Percentiles rank a stretch among this genome's conserved stretches.
Conservation (phyloP, 1,140 invertebrate species). For the Heterodera schachtii region DNA sequence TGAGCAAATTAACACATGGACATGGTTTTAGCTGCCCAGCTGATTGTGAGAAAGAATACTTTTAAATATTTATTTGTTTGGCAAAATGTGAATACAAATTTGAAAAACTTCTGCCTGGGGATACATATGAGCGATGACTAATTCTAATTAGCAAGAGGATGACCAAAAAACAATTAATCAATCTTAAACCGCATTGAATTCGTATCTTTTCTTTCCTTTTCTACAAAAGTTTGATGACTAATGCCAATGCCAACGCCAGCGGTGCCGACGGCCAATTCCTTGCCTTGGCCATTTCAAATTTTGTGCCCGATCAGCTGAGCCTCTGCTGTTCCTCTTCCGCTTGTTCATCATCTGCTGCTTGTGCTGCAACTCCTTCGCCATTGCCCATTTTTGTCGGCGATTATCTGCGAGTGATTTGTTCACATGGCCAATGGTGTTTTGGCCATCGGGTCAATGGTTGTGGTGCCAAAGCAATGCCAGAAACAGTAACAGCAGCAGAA, state of each 20-base stretch:
- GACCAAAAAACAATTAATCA: too few relatives aligned
- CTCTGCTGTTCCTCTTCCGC: neutral
- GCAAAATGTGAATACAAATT: neutral
- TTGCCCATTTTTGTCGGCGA: conserved; percentile 37
- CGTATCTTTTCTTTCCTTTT: neutral
- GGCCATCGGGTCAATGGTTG: conserved; percentile 27
- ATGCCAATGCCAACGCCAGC: neutral
- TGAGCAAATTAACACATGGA: too few relatives aligned
- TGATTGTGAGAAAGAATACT: too few relatives aligned
- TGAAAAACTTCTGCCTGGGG: too few relatives aligned
- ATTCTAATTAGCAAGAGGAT: too few relatives aligned
- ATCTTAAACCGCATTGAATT: too few relatives aligned
- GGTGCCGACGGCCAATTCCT: neutral
- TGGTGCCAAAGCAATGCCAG: neutral
- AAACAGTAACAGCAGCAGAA: conserved; percentile 3
- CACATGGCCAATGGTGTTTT: conserved; percentile 44
- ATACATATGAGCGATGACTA: too few relatives aligned
- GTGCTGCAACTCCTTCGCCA: neutral
- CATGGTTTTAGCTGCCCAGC: too few relatives aligned
- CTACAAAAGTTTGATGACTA: neutral
- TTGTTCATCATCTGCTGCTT: neutral
- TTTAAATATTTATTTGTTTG: neutral
- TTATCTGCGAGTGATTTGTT: conserved; percentile 21
- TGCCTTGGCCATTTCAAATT: neutral
- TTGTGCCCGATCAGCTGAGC: neutral